Base-by-base conservation (phyloP, 2,797 vertebrate genomes). In the Lagocephalus sceleratus region DNA sequence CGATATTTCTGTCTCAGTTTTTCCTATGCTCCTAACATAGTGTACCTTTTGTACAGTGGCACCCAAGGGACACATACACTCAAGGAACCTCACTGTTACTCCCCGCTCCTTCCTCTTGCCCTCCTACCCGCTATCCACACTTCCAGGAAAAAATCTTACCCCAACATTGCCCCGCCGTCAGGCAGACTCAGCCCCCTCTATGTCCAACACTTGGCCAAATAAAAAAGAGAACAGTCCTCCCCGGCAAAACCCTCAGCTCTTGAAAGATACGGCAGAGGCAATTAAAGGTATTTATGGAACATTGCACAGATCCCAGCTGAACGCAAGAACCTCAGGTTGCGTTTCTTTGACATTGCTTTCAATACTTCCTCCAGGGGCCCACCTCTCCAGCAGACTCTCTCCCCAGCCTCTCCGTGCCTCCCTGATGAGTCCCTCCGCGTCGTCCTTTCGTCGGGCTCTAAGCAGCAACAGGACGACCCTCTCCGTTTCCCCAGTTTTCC, bases 191-290 rank as follows among this genome's bases (percentile, higher is more conserved):
- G 39, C 87, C 8, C 59, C 90, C 53, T 91, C 81, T 60, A 91
- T 95, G 88, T 95, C 94, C 58, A 94, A 88, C 83, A 95, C 94
- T 9, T 97, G 94, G 94, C 93, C 94, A 54, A 92, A 93, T 69
- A 93, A 92, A 69, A 88, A 87, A 16, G 93, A 93, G 48, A 82
- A 76, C 54, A 83, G 61, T 44, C 76, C 88, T 12, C 92, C 86
- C 20, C 85, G 82, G 67, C 85, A 77, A 51, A 88, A 89, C 57
- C 65, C 75, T 40, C 69, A 78, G 45, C 90, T 70, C 5, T 87
- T 89, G 71, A 68, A 84, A 16, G 91, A 91, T 16, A 59, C 2
- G 14, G 5, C 82, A 68, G 86, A 88, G 89, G 75, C 68, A 78
- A 35, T 53, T 57, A 82, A 46, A 47, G 76, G 82, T 81, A 74